Conservation (phyloP, 1,140 invertebrate genomes). For the Scaptomyza pallida region DNA sequence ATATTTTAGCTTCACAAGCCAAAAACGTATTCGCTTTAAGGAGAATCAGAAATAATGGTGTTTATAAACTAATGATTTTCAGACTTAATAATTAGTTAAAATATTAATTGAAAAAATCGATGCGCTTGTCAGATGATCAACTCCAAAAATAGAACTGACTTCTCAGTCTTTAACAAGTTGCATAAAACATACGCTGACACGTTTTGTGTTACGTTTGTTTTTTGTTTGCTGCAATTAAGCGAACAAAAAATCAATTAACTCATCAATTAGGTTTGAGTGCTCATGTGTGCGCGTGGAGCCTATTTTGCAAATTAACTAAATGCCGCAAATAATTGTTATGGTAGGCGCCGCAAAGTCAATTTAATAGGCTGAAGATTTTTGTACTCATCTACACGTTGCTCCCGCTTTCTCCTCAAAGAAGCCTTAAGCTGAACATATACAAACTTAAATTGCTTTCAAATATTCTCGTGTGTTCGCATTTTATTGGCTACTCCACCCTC, state of each 20-base stretch:
- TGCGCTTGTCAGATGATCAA: too few species aligned
- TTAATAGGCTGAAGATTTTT: constrained; percentile 27
- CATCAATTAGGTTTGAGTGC: constrained; percentile 46
- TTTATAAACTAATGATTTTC: too few species aligned
- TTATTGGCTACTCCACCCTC: constrained; percentile 39
- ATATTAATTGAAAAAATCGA: too few species aligned
- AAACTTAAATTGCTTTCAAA: constrained; percentile 71
- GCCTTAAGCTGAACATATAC: constrained; percentile 47
- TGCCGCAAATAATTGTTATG: constrained; percentile 42
- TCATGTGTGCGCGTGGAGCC: not conserved
- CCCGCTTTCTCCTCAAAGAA: not conserved
- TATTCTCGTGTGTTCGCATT: constrained; percentile 46
- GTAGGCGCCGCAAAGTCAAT: constrained; percentile 18
- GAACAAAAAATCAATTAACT: constrained; percentile 63
- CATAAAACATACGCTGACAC: too few species aligned
- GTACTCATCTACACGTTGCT: not conserved
- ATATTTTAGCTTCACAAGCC: not conserved
- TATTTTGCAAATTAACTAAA: constrained; percentile 34
- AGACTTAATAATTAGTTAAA: too few species aligned
- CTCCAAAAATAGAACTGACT: too few species aligned
- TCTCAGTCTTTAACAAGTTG: too few species aligned
- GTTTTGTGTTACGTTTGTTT: constrained; percentile 16
- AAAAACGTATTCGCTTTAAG: too few species aligned
- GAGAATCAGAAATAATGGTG: too few species aligned
- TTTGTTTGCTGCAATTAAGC: constrained; percentile 8